Percentiles rank a stretch among this genome's conserved stretches.
Conservation (phyloP, 2,113 vertebrate species). For the Felis chaus region DNA sequence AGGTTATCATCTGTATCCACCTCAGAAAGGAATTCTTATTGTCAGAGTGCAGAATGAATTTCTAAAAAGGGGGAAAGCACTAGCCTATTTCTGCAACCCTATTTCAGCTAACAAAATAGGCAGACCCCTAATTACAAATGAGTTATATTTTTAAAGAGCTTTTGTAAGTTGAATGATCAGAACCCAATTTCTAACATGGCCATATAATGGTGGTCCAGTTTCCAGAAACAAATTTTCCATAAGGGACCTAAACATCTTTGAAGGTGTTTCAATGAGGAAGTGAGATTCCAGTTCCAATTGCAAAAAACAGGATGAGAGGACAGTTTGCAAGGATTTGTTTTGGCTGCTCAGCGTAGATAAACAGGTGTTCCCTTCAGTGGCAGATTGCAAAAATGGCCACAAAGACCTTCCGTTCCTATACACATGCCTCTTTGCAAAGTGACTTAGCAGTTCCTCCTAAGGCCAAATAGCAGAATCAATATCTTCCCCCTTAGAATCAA, state of each 20-base stretch:
- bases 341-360: background rate
- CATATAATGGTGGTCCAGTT: background rate
- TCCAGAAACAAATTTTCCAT: background rate
- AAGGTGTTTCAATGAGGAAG: slow-evolving; percentile 16
- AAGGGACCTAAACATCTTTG: background rate
- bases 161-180: background rate
- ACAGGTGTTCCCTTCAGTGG: background rate
- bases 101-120: background rate
- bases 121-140: background rate
- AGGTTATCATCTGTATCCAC: slow-evolving; percentile 57
- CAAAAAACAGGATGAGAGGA: background rate
- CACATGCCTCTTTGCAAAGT: background rate
- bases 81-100: background rate
- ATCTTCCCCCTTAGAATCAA: background rate
- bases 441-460: background rate
- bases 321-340: background rate
- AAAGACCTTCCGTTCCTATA: background rate
- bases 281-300: background rate
- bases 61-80: background rate
- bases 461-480: background rate
- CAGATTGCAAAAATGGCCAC: slow-evolving; percentile 18
- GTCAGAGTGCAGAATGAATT: background rate
- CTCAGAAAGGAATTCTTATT: slow-evolving; percentile 47
- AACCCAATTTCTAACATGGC: background rate
- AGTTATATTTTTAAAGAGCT: slow-evolving; percentile 15